Base-by-base conservation (phyloP, 2,888 invertebrate genomes). In the Dynastes tityus region DNA sequence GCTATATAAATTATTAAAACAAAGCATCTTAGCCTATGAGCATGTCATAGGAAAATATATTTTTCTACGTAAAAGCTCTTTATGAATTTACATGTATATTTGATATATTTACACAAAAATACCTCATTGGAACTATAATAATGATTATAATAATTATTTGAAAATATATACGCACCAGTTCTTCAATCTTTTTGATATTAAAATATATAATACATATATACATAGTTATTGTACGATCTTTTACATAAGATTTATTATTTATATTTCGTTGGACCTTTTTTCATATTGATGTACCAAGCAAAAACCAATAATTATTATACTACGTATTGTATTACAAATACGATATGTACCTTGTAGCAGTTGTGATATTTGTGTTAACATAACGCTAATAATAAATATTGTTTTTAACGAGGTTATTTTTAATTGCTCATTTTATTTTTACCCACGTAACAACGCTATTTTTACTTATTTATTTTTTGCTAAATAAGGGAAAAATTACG, bases 171-270 rank as follows among this genome's bases (percentile, higher is more conserved):
- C 9, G n/a, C 16, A 67, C 8, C 9, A 40, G 16, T 16, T 45
- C 11, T 49, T 49, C 6, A 9, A 4, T 67, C 67, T 67, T 67
- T 67, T 49, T 67, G 67, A 49, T 67, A 67, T 67, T 67, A 67
- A 67, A 67, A 67, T 49, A 67, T 37, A 64, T 22, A 55, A 16
- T 55, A 22, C 4, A n/a, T 55, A 55, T 16, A 55, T 63, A 29
- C 29, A 63, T 32, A 32, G 13, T 32, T 29, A 63, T 22, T 27
- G 11, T 37, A 37, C 6, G 45, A 8, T 45, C 2, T 45, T n/a
- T 45, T 45, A 45, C 11, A 45, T 45, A 45, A 45, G 11, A 45
- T 45, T 45, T 11, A 45, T 45, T 8, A 45, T 45, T 45, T 45
- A 45, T 45, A 6, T n/a, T 16, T n/a, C 16, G 22, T 5, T 13